A percentile compares a stretch with the other conserved stretches of the same genome.
Conservation (phyloP, 2,888 invertebrate species). For the Exephanes ischioxanthus region DNA sequence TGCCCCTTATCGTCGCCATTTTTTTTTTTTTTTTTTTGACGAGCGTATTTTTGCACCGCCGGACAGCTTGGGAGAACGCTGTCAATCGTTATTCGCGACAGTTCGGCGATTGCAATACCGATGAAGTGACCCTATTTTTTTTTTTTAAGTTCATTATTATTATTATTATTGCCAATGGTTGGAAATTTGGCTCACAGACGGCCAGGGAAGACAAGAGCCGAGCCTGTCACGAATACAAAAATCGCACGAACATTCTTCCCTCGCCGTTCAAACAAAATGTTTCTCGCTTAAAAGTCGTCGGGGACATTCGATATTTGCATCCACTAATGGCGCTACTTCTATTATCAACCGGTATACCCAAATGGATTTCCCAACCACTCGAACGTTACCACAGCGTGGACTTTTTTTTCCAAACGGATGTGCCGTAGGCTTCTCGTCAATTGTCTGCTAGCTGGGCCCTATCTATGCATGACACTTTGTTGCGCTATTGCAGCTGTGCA, state of each 20-base stretch:
- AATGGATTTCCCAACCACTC: conserved; percentile 72
- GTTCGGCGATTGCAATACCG: conserved; percentile 22
- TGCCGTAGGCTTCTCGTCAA: conserved; percentile 54
- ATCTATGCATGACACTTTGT: conserved; percentile 59
- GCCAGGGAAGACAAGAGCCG: background rate
- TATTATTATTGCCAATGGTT: conserved; percentile 36
- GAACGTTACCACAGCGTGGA: conserved; percentile 46
- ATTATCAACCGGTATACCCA: conserved; percentile 68
- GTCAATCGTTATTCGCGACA: conserved; percentile 63
- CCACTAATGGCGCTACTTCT: conserved; percentile 72
- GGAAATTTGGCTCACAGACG: conserved; percentile 41
- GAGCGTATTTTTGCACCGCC: conserved; percentile 30
- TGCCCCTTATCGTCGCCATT: background rate
- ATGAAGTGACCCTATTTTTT: conserved; percentile 2
- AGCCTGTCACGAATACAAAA: background rate
- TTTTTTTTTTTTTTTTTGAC: conserved; percentile 29
- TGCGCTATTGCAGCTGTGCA: conserved; percentile 32
- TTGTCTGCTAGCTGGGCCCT: conserved; percentile 57
- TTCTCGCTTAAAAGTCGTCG: conserved; percentile 47
- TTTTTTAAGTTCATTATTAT: background rate
- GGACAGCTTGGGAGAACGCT: conserved; percentile 23
- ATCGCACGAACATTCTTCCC: conserved; percentile 39
- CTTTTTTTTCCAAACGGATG: conserved; percentile 46
- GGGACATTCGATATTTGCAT: conserved; percentile 65
- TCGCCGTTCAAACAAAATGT: conserved; percentile 54